Percentiles rank a stretch among this genome's conserved stretches.
These are phyloP conservation scores for Anorthoa munda DNA, from an alignment of 2,888 invertebrate species.

Conservation along the genomic window DNA sequence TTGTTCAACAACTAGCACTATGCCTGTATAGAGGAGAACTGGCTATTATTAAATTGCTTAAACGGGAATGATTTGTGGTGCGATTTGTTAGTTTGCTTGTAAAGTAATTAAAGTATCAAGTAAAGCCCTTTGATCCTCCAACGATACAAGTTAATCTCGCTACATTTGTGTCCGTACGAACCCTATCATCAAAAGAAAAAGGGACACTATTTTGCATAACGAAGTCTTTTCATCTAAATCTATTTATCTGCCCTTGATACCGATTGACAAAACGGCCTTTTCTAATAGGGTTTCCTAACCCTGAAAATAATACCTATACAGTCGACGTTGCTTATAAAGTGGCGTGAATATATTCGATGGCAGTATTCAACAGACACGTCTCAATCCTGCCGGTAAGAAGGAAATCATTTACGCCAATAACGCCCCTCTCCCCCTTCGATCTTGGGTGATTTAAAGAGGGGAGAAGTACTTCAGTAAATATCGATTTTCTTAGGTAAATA, in stretches of 20 bases:
- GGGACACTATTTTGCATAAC: conserved; percentile 54
- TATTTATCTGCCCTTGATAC: conserved; percentile 49
- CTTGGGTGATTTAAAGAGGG: conserved; percentile 77
- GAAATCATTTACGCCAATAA: conserved; percentile 87
- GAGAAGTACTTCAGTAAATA: conserved; percentile 78
- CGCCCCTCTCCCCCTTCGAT: conserved; percentile 64
- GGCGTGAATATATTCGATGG: conserved; percentile 73
- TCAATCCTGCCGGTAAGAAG: conserved; percentile 76
- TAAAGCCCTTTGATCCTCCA: conserved; percentile 39
- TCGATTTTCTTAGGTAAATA: conserved; percentile 82
- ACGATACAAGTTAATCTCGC: conserved; percentile 16
- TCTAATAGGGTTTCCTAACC: conserved; percentile 55
- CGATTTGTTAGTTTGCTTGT: conserved; percentile 29
- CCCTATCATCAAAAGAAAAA: conserved; percentile 47
- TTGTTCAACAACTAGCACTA: conserved; percentile 64
- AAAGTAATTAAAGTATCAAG: conserved; percentile 31
- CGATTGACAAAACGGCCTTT: conserved; percentile 50
- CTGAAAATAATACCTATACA: conserved; percentile 55
- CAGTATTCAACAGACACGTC: conserved; percentile 70
- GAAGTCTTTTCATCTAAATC: conserved; percentile 49
- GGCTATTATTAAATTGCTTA: conserved; percentile 48
- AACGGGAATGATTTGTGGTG: conserved; percentile 36
- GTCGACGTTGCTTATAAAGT: conserved; percentile 59
- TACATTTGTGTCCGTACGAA: conserved; percentile 16
- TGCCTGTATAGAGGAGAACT: conserved; percentile 50